phyloP scores from a whole-genome alignment of 2,888 invertebrate genomes.

The Caenorhabditis panamensis region DNA sequence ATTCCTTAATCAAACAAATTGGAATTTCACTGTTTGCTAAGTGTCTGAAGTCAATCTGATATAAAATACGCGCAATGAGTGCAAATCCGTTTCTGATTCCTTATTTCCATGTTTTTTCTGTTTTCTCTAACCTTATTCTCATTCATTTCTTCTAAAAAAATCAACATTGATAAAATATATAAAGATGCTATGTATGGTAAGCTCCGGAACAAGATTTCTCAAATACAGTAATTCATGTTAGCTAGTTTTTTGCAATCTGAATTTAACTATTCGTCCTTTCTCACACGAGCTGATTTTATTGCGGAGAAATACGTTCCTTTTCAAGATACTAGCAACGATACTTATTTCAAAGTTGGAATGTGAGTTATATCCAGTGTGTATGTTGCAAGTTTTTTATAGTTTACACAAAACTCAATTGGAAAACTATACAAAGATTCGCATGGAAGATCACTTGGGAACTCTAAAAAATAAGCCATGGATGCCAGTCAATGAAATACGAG shows the following conservation, averaged over 20 bases:
- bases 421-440: conserved; percentile 65
- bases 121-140: conserved; percentile 13
- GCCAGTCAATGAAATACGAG: conserved; percentile 65
- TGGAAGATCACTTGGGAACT: conserved; percentile 64
- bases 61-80: conserved; percentile 23
- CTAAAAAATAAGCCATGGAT: conserved; percentile 74
- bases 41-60: background rate
- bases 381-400: conserved; percentile 33
- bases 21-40: conserved; percentile 24
- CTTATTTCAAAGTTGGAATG: conserved; percentile 70
- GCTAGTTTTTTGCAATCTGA: conserved; percentile 63
- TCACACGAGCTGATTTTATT: conserved; percentile 55
- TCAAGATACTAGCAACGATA: conserved; percentile 70
- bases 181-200: conserved; percentile 51
- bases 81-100: conserved; percentile 31
- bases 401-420: conserved; percentile 61
- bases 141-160: conserved; percentile 17
- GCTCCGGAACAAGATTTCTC: background rate
- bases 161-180: conserved; percentile 51
- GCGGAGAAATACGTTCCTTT: conserved; percentile 68
- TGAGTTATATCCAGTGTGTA: conserved; percentile 20
- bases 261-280: conserved; percentile 65
- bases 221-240: conserved; percentile 15
- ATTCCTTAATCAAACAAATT: conserved; percentile 19
- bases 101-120: conserved; percentile 10